These are phyloP conservation scores for Ceratosolen solmsi DNA, from an alignment of 1,140 invertebrate genomes.

Conservation along the genomic window DNA sequence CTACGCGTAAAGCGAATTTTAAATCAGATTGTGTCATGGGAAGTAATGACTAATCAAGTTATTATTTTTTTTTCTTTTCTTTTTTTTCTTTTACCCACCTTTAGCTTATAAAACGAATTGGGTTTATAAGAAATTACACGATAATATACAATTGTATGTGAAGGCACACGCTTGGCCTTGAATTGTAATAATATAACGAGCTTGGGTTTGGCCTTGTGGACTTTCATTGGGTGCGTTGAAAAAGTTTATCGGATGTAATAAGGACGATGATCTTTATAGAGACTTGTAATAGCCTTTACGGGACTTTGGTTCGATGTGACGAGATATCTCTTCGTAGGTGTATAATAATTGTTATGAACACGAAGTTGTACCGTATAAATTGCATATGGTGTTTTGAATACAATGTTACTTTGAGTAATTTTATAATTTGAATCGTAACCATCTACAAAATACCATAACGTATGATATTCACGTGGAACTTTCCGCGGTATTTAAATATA, in stretches of 20 bases:
- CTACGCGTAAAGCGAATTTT: background rate
- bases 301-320: too few species aligned
- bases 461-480: too few species aligned
- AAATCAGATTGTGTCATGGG: background rate
- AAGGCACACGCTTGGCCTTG: background rate
- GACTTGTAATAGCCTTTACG: too few species aligned
- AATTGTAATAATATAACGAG: background rate
- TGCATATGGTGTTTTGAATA: too few species aligned
- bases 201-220: background rate
- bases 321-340: background rate
- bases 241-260: slow-evolving; percentile 14
- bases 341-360: background rate
- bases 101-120: too few species aligned
- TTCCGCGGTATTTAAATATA: too few species aligned
- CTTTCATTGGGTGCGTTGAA: background rate
- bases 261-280: too few species aligned
- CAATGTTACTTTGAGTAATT: too few species aligned
- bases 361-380: background rate
- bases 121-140: background rate
- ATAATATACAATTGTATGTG: background rate
- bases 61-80: background rate
- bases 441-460: too few species aligned
- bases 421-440: too few species aligned
- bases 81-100: too few species aligned
- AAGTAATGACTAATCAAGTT: background rate